A percentile compares a stretch with the other conserved stretches of the same genome.
Evolutionary conservation across 2,797 vertebrate species (phyloP).

Genomic region (Muraenolepis orangiensis): DNA sequence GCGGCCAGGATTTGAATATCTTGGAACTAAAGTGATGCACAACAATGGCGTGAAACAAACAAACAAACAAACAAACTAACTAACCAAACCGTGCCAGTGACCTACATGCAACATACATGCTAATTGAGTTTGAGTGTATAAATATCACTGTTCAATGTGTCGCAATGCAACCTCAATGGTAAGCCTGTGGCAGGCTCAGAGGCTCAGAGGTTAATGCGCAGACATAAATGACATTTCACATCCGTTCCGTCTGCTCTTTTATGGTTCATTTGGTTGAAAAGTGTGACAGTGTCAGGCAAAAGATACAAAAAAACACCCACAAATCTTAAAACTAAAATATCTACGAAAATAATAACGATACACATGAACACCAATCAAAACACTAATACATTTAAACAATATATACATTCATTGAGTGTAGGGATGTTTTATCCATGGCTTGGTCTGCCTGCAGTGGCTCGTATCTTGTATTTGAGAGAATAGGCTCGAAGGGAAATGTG

Average conservation of each 20-base stretch:
- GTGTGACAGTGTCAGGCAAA: neutral
- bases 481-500: too few relatives aligned
- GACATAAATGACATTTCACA: neutral
- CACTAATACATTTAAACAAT: too few relatives aligned
- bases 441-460: too few relatives aligned
- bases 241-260: neutral
- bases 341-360: constrained; percentile 1
- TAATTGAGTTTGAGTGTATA: neutral
- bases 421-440: too few relatives aligned
- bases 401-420: too few relatives aligned
- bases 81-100: constrained; percentile 17
- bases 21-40: neutral
- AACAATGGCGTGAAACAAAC: neutral
- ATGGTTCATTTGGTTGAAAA: neutral
- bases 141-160: neutral
- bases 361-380: neutral
- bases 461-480: too few relatives aligned
- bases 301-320: neutral
- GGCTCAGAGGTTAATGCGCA: neutral
- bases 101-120: constrained; percentile 24
- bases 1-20: constrained; percentile 5
- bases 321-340: neutral
- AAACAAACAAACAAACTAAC: neutral
- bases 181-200: neutral
- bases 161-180: neutral